Conservation (phyloP, 2,113 vertebrate species). For the Sprattus sprattus region DNA sequence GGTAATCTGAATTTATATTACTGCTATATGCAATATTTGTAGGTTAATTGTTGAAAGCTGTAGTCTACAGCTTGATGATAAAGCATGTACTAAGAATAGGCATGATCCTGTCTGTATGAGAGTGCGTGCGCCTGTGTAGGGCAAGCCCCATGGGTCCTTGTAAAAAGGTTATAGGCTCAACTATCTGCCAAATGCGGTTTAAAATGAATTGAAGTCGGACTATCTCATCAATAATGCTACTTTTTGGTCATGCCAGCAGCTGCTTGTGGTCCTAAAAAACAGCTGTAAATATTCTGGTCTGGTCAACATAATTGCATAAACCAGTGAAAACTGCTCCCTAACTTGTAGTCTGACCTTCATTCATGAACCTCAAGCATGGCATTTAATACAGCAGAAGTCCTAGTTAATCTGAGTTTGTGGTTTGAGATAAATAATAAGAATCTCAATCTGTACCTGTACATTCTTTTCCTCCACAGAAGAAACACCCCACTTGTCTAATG, state of each 20-base stretch:
- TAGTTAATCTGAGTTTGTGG: conserved; percentile 26
- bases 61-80: background rate
- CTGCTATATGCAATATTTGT: too few species aligned
- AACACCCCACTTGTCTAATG: conserved; percentile 21
- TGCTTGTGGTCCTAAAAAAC: too few species aligned
- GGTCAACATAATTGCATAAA: too few species aligned
- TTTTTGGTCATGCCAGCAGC: too few species aligned
- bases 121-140: too few species aligned
- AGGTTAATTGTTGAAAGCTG: too few species aligned
- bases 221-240: too few species aligned
- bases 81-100: background rate
- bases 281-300: too few species aligned
- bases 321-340: too few species aligned
- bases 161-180: conserved; percentile 5
- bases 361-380: conserved; percentile 27
- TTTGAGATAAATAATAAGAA: conserved; percentile 23
- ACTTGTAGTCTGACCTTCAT: conserved; percentile 27
- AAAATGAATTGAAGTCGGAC: too few species aligned
- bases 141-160: background rate
- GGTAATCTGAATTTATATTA: too few species aligned
- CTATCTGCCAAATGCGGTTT: background rate
- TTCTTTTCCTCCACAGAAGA: conserved; percentile 2
- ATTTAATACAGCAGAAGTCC: conserved; percentile 29
- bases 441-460: conserved; percentile 33
- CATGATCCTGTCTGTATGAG: conserved; percentile 14